Evolutionary conservation across 2,888 invertebrate genomes (phyloP).

Genomic region (Eupithecia dodoneata): DNA sequence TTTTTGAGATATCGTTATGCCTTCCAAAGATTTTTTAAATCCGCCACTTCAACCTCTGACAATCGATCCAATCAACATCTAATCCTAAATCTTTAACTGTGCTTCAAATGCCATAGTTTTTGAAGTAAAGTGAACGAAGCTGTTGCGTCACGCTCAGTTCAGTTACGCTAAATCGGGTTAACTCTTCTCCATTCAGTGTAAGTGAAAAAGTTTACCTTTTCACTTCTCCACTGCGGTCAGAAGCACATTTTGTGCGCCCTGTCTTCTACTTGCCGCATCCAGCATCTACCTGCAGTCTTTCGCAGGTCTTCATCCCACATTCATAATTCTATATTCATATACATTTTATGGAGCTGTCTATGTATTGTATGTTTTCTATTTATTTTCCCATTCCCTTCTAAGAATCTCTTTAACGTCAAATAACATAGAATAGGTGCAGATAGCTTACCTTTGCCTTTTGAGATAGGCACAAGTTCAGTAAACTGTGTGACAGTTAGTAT

Average conservation of each 20-base stretch:
- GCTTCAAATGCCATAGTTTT: too few relatives aligned
- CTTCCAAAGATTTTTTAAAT: too few relatives aligned
- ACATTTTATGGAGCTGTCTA: too few relatives aligned
- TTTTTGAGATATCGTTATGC: too few relatives aligned
- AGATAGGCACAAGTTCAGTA: conserved; percentile 17
- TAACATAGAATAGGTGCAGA: conserved; percentile 5
- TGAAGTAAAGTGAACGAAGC: background rate
- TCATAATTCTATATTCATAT: background rate
- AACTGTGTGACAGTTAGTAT: conserved; percentile 12
- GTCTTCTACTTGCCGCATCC: too few relatives aligned
- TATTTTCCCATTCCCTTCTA: background rate
- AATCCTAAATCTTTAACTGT: too few relatives aligned
- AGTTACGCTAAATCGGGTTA: background rate
- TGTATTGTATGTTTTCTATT: background rate
- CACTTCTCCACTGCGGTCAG: background rate
- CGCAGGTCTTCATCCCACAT: too few relatives aligned
- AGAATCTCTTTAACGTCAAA: background rate
- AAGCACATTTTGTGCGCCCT: too few relatives aligned
- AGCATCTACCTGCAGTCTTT: too few relatives aligned
- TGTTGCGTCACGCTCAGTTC: background rate
- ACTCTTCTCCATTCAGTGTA: background rate
- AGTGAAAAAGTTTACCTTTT: background rate
- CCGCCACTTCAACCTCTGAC: too few relatives aligned
- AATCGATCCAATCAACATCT: too few relatives aligned
- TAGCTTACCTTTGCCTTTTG: conserved; percentile 12